Conservation (phyloP, 2,113 vertebrate species). For the Pandion haliaetus region DNA sequence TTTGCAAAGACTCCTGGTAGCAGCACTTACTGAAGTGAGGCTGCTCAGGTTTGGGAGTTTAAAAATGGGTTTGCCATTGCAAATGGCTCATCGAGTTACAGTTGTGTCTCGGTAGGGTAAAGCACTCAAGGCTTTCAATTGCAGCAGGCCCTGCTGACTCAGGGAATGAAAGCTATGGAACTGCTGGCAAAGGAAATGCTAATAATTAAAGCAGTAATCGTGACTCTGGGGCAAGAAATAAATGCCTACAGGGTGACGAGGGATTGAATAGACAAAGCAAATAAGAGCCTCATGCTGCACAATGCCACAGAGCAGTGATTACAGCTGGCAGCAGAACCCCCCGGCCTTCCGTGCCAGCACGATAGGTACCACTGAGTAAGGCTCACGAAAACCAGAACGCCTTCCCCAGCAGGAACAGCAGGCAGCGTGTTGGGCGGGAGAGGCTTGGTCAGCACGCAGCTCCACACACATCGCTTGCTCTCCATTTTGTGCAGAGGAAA, state of each 20-base stretch:
- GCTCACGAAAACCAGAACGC: not conserved
- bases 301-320: not conserved
- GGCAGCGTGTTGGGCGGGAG: not conserved
- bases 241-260: not conserved
- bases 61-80: not conserved
- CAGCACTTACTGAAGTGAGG: not conserved
- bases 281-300: not conserved
- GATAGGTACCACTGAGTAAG: rapidly evolving
- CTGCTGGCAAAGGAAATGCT: constrained; percentile 32
- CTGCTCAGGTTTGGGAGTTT: not conserved
- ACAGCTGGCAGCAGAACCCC: not conserved
- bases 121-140: constrained; percentile 15
- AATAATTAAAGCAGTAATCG: constrained; percentile 10
- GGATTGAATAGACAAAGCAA: not conserved
- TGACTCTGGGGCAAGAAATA: constrained; percentile 24
- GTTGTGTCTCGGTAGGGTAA: not conserved
- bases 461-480: rapidly evolving
- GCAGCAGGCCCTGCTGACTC: constrained; percentile 14
- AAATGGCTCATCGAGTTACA: not conserved
- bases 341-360: not conserved
- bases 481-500: too few relatives aligned
- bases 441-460: not conserved
- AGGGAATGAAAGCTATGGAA: not conserved
- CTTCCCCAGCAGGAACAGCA: not conserved
- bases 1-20: not conserved